Percentiles rank a stretch among this genome's conserved stretches.
These are phyloP conservation scores for Aphidius colemani DNA, from an alignment of 2,888 invertebrate genomes.

Conservation along the genomic window DNA sequence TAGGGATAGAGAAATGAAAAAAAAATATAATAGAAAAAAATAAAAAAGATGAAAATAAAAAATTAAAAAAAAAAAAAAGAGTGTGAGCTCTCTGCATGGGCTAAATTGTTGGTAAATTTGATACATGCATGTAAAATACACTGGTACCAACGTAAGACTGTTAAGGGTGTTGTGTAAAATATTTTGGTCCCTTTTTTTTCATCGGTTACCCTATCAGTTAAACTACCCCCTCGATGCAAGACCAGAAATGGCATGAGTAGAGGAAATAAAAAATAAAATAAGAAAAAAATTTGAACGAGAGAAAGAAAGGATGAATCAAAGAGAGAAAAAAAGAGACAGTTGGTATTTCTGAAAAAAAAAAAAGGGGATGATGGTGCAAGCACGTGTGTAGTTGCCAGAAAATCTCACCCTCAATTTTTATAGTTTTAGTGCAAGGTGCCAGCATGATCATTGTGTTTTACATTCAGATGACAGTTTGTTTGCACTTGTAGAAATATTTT, in stretches of 20 bases:
- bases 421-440: slow-evolving; percentile 35
- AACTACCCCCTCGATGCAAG: slow-evolving; percentile 29
- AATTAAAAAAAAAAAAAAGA: slow-evolving; percentile 15
- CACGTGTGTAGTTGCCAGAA: slow-evolving; percentile 47
- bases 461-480: slow-evolving; percentile 32
- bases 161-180: slow-evolving; percentile 23
- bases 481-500: slow-evolving; percentile 12
- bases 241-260: slow-evolving; percentile 51
- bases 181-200: slow-evolving; percentile 23
- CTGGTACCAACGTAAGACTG: slow-evolving; percentile 9
- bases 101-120: slow-evolving; percentile 22
- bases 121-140: slow-evolving; percentile 26
- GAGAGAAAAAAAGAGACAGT: neutral
- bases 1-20: slow-evolving; percentile 11
- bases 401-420: slow-evolving; percentile 26
- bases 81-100: neutral
- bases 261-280: neutral
- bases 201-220: slow-evolving; percentile 32
- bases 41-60: slow-evolving; percentile 16
- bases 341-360: no score
- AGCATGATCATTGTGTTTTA: slow-evolving; percentile 45
- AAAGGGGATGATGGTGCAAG: slow-evolving; percentile 13
- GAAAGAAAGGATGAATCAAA: neutral
- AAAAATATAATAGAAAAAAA: slow-evolving; percentile 9
- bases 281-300: neutral